A percentile compares a stretch with the other conserved stretches of the same genome.
phyloP scores from a whole-genome alignment of 2,797 vertebrate genomes.

The Threskiornis aethiopicus region DNA sequence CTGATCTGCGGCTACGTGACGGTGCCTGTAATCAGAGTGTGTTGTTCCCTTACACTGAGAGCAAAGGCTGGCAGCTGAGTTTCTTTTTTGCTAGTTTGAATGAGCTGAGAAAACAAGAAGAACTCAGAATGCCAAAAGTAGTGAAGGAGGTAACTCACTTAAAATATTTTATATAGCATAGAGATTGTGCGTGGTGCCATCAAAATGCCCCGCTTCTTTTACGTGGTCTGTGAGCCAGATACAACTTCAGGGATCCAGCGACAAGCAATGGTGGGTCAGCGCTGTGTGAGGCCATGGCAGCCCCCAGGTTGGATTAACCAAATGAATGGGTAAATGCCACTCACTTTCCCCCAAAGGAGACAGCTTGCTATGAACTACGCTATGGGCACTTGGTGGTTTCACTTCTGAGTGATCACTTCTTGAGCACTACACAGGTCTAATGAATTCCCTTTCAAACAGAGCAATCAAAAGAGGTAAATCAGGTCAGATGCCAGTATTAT shows the following conservation, averaged over 20 bases:
- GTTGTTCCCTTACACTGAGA: accelerated
- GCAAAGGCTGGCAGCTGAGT: background rate
- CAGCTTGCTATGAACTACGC: background rate
- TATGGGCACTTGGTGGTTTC: background rate
- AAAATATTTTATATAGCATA: background rate
- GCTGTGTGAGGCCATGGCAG: background rate
- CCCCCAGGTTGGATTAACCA: background rate
- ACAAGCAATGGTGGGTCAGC: background rate
- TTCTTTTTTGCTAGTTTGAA: background rate
- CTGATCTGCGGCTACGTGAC: accelerated
- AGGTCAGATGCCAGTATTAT: background rate
- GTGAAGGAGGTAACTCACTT: background rate
- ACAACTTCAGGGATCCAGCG: background rate
- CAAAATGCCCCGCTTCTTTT: background rate
- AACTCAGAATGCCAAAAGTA: background rate
- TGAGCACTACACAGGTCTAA: background rate
- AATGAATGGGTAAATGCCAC: background rate
- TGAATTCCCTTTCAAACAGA: background rate
- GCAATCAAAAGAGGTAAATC: background rate
- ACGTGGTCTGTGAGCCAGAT: background rate
- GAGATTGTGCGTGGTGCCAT: background rate
- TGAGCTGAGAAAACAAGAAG: background rate
- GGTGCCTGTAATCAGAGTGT: background rate
- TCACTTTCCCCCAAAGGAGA: background rate
- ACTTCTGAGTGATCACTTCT: background rate